A percentile compares a stretch with the other conserved stretches of the same genome.
Evolutionary conservation across 53 echinoderm and acorn worm genomes (phyloP).

Genomic region (Paelopatides confundens): DNA sequence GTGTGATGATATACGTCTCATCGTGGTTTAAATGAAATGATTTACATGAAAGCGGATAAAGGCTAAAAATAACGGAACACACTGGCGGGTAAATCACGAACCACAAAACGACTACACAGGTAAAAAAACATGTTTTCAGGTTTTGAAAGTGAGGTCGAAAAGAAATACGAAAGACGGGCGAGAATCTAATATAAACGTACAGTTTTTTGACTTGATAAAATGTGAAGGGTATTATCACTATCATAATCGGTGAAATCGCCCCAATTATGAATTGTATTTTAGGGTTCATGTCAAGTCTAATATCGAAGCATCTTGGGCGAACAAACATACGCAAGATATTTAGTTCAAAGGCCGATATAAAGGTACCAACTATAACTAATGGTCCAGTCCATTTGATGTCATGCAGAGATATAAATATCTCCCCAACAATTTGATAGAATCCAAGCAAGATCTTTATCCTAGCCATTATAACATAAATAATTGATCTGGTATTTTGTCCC

Average conservation of each 20-base stretch:
- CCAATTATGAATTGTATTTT: conserved; percentile 23
- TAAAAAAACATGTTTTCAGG: not conserved
- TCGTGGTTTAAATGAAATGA: conserved; percentile 53
- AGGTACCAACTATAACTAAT: not conserved
- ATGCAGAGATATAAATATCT: conserved; percentile 3
- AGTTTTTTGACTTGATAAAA: not conserved
- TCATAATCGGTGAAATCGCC: not conserved
- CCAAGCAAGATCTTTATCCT: conserved; percentile 19
- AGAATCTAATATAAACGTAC: not conserved
- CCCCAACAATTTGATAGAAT: conserved; percentile 40
- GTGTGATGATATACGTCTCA: not conserved
- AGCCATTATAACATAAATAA: conserved; percentile 16
- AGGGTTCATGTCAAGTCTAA: not conserved
- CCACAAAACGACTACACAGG: conserved; percentile 45
- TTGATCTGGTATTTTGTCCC: not conserved
- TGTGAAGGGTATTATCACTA: not conserved
- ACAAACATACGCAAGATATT: conserved; percentile 11
- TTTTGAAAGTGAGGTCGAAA: not conserved
- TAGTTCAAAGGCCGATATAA: conserved; percentile 8
- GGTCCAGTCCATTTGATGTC: conserved; percentile 28
- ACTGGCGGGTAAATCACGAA: conserved; percentile 65
- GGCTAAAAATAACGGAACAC: conserved; percentile 52
- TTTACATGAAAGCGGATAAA: conserved; percentile 61
- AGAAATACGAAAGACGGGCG: not conserved
- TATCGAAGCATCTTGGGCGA: conserved; percentile 3